Evolutionary conservation across 2,888 invertebrate species (phyloP), one percentile per base, ranked within the genome.

Genomic region (Hedya salicella): DNA sequence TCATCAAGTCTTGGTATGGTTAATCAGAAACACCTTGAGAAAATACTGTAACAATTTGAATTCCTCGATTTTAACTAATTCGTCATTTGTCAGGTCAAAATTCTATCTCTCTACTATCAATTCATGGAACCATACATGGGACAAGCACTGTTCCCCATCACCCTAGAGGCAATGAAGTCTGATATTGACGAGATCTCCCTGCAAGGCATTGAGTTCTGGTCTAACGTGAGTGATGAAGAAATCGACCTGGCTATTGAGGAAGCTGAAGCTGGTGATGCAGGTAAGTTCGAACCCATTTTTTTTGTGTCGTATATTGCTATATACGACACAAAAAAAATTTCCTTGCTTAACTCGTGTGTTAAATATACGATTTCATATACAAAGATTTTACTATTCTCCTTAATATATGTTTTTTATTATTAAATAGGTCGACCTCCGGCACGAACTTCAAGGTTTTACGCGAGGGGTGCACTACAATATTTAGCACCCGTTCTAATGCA

Each of bases 181-280:
- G 98, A 98, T 71, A 95, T 97, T 72, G 98, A 99, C 90, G 98
- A 99, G 75, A 96, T 99, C 61, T 96, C 98, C 16, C 94, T 99
- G 64, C 99, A 99, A 93, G 99, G 99, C 73, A 99, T 99, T 84
- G 99, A 99, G 88, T 99, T 99, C 92, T 99, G 99, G 99, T 99
- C 99, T 3, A 99, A 98, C 78, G 99, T 99, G 0, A 98, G 99
- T 81, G 99, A 99, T 89, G 99, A 99, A 91, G 99, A 99, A 91
- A 98, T 99, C 39, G 99, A 99, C 89, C 93, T 99, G 72, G 95
- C 97, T 1, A 96, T 98, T 83, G 98, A 99, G 88, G 97, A 97
- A 78, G 96, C 96, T 49, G 99, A 99, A 91, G 99, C 99, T 11
- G 94, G 94, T 42, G 99, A 99, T 86, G 95, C 96, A 77, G 95